Evolutionary conservation across 2,113 vertebrate genomes (phyloP), one percentile per base, ranked within the genome.

Genomic region (Corapipo altera): DNA sequence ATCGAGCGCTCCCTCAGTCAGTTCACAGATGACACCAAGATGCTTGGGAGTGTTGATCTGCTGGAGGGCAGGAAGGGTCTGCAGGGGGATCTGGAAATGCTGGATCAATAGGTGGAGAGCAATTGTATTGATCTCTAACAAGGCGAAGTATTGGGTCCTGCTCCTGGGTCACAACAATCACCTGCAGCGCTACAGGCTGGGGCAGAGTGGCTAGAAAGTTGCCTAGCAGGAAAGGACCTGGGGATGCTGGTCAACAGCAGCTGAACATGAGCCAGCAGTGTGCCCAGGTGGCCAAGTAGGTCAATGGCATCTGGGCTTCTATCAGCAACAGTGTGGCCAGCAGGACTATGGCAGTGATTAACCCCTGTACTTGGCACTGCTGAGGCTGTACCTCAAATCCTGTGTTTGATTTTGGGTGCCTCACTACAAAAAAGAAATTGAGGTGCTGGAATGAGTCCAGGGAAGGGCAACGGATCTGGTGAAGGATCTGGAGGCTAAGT

Each of bases 351-450:
- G 24, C 7, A 52, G 26, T 15, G 54, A 35, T 9, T n/a, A 14
- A 2, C 39, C n/a, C 24, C 28, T 43, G 7, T 78, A 64, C 10
- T 46, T 0, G 0, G 4, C 16, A 8, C 24, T 48, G 30, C 4
- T 41, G n/a, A 61, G 24, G 14, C 11, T 6, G 22, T 12, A 6
- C 8, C 23, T 69, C 4, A 17, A 14, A 41, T 48, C 16, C n/a
- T 27, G 13, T 69, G 62, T 2, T 41, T 24, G 30, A 17, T 69
- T 75, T 75, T 61, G 24, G 39, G 28, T 20, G 33, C 3, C 28
- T 75, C 17, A 49, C 15, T 44, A 14, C 39, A 43, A 12, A 6
- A 70, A 48, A 18, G n/a, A 35, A 48, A 9, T 49, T 7, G 35
- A 70, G 41, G 26, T 41, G 8, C 41, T 55, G 55, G 17, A 37